Base-by-base conservation (phyloP, 2,888 invertebrate genomes). In the Diabrotica balteata region DNA sequence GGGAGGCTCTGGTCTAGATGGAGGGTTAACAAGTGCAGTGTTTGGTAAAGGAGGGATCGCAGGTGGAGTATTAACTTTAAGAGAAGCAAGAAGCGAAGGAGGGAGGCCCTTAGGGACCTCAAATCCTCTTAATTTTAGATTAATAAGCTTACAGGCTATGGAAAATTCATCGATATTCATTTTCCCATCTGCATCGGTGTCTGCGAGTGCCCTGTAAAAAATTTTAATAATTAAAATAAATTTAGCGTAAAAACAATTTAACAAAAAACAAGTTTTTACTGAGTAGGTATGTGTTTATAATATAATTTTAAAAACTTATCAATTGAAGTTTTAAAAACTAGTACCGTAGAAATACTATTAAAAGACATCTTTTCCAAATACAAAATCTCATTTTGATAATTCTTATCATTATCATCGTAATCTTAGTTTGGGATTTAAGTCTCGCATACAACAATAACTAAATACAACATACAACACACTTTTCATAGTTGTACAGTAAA, bases 161-260 rank as follows among this genome's bases (percentile, higher is more conserved):
- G 96, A 96, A 85, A 98, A 99, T 86, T 99, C 99, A 79, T 93
- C 92, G 63, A 96, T 90, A 80, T 98, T 95, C 89, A 99, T 91
- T 86, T 95, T 96, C 0, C 99, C 99, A 87, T 99, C 99, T 11
- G 94, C 91, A 83, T 98, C 96, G 55, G 96, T 93, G 84, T 99
- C 99, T 0, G 98, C 95, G 57, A 99, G 85, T 9, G 88, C 88
- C 95, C 96, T 89, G 84, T 79, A 82, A 77, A 7, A 32, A 32
- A 32, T 2, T 32, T 32, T 32, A 5, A 32, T 32, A 32, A 32
- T 32, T 32, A 32, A 32, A 32, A 32, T 32, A 32, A 32, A 32
- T 32, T 32, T 32, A 32, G 32, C 10, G 47, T 50, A 58, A 7
- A n/a, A 8, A 54, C 9, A 55, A 17, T 17, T 17, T n/a, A n/a